Conservation (phyloP, 2,113 vertebrate species). For the Sarotherodon lohbergeri region DNA sequence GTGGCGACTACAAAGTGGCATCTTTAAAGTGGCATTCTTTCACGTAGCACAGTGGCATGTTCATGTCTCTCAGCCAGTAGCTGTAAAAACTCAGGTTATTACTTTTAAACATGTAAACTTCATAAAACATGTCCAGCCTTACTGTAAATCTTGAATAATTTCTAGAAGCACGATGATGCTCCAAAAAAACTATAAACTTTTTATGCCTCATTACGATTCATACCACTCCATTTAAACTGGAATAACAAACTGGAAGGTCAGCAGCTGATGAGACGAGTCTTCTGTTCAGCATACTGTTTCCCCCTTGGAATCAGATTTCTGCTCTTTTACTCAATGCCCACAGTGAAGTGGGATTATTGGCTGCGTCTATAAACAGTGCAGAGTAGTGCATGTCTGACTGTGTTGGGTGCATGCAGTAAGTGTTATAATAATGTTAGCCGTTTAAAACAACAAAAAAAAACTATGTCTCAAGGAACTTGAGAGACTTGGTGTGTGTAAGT, state of each 20-base stretch:
- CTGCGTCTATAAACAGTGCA: not conserved
- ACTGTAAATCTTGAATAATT: not conserved
- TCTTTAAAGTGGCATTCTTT: not conserved
- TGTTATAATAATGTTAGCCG: not conserved
- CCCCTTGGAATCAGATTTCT: not conserved
- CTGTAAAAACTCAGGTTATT: not conserved
- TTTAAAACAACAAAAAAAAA: accelerated
- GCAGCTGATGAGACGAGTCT: not conserved
- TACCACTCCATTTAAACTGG: conserved; percentile 4
- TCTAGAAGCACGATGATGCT: not conserved
- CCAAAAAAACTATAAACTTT: not conserved
- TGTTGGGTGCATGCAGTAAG: not conserved
- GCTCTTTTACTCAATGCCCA: not conserved
- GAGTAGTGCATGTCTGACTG: not conserved
- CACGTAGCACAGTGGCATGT: not conserved
- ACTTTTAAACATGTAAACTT: not conserved
- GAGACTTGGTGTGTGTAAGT: not conserved
- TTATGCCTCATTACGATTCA: not conserved
- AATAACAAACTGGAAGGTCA: conserved; percentile 3
- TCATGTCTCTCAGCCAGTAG: not conserved
- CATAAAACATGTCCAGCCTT: not conserved
- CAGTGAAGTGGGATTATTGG: conserved; percentile 1
- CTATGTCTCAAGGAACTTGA: not conserved
- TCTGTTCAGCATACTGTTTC: not conserved
- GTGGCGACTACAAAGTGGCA: not conserved